Conservation (phyloP, 2,888 invertebrate species). For the Cinara cedri region DNA sequence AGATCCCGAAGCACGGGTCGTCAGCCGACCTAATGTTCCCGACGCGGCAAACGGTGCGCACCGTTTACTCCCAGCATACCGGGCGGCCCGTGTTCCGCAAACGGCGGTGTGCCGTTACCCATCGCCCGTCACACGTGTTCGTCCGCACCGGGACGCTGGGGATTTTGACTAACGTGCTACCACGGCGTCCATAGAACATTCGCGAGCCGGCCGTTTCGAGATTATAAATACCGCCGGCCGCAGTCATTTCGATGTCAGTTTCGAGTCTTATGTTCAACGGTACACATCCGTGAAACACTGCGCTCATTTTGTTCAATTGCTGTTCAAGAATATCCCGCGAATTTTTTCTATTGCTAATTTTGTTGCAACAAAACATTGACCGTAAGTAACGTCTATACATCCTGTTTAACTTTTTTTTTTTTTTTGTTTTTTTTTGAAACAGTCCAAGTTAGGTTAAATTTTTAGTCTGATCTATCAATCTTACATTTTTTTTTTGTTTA, state of each 20-base stretch:
- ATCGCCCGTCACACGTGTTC: slow-evolving; percentile 3
- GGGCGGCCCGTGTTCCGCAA: neutral
- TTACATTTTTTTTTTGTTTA: no score
- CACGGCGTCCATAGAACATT: neutral
- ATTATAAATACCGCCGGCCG: slow-evolving; percentile 5
- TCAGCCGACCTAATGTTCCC: neutral
- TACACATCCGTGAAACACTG: neutral
- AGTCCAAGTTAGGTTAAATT: no score
- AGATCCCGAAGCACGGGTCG: neutral
- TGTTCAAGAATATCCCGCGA: no score
- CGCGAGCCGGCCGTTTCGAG: slow-evolving; percentile 5
- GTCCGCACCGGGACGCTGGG: neutral
- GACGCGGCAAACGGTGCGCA: neutral
- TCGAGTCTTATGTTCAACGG: neutral
- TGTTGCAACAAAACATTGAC: neutral
- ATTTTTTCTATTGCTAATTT: neutral
- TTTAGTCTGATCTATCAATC: no score
- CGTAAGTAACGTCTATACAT: neutral
- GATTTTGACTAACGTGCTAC: slow-evolving; percentile 20
- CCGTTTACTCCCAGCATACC: neutral
- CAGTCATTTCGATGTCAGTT: neutral
- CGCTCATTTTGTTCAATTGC: neutral
- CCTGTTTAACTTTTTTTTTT: neutral
- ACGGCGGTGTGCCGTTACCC: slow-evolving; percentile 13
- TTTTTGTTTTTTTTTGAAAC: neutral